Base-by-base conservation (phyloP, 1,140 invertebrate species). In the Trachymyrmex cornetzi region DNA sequence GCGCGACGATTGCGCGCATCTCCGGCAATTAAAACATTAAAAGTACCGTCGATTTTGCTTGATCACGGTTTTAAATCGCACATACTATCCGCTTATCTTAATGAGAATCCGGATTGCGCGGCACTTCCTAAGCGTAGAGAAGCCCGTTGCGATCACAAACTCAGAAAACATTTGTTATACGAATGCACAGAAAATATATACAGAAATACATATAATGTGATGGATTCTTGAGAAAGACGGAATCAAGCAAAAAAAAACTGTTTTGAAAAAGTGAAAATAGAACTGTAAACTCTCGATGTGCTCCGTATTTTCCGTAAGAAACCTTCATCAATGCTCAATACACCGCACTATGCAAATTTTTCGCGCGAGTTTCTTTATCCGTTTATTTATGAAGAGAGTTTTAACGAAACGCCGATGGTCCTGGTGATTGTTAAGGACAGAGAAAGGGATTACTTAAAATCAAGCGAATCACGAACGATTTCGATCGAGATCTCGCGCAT, bases 401-500 rank as follows among this genome's bases (percentile, higher is more conserved):
- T 38, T 16, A 57, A 75, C 30, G 2, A 30, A 14, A 71, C 16
- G 2, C 7, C 27, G 48, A 74, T 5, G 34, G 5, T 69, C n/a
- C 24, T 50, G 12, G 1, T 9, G n/a, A 12, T 50, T 16, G 22
- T 48, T 30, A 27, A 34, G 64, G 44, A 38, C 50, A 61, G 55
- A 66, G 64, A 53, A 53, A 63, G 63, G 55, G 30, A 53, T 69
- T 12, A 22, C 48, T 81, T 4, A 44, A 71, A 57, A 66, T 89
- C 74, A 44, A 44, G 14, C 59, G 53, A 27, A n/a, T 61, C 77
- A 75, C 61, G 64, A 86, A 55, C 82, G 75, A 50, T 50, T 75
- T 59, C 87, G 88, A 77, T 81, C 22, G 77, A 53, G 24, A 90
- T 91, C 71, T 88, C 81, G 87, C 69, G 79, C 67, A 90, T 90